These are phyloP conservation scores for Dione vanillae DNA, from an alignment of 2,888 invertebrate species.

Conservation along the genomic window DNA sequence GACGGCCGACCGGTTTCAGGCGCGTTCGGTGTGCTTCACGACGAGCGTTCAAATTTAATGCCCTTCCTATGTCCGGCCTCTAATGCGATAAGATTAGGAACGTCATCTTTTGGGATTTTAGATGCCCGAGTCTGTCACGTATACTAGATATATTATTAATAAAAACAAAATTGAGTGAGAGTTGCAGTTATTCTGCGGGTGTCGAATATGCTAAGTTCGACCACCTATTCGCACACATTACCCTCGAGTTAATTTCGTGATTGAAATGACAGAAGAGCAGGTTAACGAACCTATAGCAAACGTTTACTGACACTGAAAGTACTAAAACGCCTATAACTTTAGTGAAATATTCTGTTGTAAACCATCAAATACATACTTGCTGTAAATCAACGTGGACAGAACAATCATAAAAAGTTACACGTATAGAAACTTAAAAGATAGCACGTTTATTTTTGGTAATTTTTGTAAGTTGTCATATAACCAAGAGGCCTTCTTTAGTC, in stretches of 20 bases:
- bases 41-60: slow-evolving; percentile 82
- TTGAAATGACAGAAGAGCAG: slow-evolving; percentile 59
- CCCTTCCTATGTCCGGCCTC: slow-evolving; percentile 83
- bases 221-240: slow-evolving; percentile 49
- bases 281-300: slow-evolving; percentile 65
- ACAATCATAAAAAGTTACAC: slow-evolving; percentile 61
- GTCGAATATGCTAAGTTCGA: not conserved
- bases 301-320: slow-evolving; percentile 63
- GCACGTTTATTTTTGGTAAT: slow-evolving; percentile 1
- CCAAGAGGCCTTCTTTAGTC: slow-evolving; percentile 6
- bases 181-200: slow-evolving; percentile 20
- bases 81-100: slow-evolving; percentile 79
- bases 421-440: slow-evolving; percentile 62
- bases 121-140: slow-evolving; percentile 9
- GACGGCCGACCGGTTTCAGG: slow-evolving; percentile 83
- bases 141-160: not conserved
- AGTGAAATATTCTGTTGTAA: slow-evolving; percentile 65
- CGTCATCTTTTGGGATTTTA: slow-evolving; percentile 55
- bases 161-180: not conserved
- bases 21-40: slow-evolving; percentile 77
- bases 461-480: slow-evolving; percentile 3
- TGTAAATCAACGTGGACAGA: slow-evolving; percentile 60
- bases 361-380: slow-evolving; percentile 65
- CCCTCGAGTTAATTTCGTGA: slow-evolving; percentile 54
- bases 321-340: slow-evolving; percentile 65